Conservation (phyloP, 1,140 invertebrate species). For the Ephestia elutella region DNA sequence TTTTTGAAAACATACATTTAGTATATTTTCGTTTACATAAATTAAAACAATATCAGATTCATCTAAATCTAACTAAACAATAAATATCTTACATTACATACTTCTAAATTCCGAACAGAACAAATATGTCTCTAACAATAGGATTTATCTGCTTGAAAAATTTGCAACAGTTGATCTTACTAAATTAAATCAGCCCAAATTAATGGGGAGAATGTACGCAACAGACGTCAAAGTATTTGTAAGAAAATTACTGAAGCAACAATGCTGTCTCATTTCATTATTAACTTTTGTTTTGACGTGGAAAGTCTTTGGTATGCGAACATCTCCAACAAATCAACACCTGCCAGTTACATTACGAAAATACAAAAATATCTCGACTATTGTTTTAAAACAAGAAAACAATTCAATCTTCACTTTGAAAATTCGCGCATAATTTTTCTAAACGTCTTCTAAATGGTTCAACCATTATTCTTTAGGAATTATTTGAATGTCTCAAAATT, state of each 20-base stretch:
- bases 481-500: not conserved
- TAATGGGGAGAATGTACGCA: constrained; percentile 31
- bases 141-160: not conserved
- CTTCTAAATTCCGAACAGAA: not conserved
- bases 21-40: too few relatives aligned
- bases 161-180: constrained; percentile 6
- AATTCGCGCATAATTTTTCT: constrained; percentile 32
- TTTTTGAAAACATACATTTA: too few relatives aligned
- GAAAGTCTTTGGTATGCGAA: constrained; percentile 42
- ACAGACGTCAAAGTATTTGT: constrained; percentile 35
- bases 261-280: constrained; percentile 26
- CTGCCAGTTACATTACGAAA: constrained; percentile 47
- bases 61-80: not conserved
- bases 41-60: too few relatives aligned
- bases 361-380: constrained; percentile 43
- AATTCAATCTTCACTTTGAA: constrained; percentile 44
- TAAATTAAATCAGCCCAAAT: constrained; percentile 29
- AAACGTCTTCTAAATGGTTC: constrained; percentile 29
- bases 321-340: constrained; percentile 50
- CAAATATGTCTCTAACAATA: constrained; percentile 1
- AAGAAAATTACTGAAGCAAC: constrained; percentile 34
- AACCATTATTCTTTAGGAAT: constrained; percentile 15
- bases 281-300: constrained; percentile 44
- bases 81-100: not conserved
- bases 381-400: constrained; percentile 48